phyloP scores from a whole-genome alignment of 2,797 vertebrate species.

The Pygocentrus nattereri region DNA sequence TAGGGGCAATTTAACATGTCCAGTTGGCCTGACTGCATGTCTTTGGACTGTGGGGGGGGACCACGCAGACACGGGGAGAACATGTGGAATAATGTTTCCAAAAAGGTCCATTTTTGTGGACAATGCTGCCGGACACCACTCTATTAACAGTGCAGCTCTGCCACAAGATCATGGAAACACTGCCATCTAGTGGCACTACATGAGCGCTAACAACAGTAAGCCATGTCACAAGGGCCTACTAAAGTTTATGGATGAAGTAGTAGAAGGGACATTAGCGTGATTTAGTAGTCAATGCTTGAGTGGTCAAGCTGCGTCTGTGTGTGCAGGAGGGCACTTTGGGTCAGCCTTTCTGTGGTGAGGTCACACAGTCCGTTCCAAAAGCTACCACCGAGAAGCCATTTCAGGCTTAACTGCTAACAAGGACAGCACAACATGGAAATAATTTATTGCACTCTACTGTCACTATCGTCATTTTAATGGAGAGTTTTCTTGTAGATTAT shows the following conservation, averaged over 20 bases:
- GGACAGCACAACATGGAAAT: not conserved
- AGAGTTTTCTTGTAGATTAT: too few relatives aligned
- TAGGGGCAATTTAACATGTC: too few relatives aligned
- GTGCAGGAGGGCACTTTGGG: conserved; percentile 7
- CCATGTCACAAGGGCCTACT: conserved; percentile 27
- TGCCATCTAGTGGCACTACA: conserved; percentile 71
- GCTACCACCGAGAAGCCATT: not conserved
- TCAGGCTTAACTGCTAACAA: not conserved
- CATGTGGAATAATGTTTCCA: too few relatives aligned
- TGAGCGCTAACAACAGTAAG: not conserved
- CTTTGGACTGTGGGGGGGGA: too few relatives aligned
- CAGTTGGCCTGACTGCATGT: too few relatives aligned
- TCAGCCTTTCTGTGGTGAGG: not conserved
- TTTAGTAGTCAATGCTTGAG: conserved; percentile 16
- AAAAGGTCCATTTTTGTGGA: too few relatives aligned
- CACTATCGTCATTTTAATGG: too few relatives aligned
- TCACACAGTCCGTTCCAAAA: not conserved
- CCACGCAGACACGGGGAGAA: too few relatives aligned
- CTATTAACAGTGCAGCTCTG: not conserved
- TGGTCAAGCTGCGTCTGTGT: not conserved
- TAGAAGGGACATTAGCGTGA: conserved; percentile 24
- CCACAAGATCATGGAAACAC: conserved; percentile 24
- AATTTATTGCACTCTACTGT: not conserved
- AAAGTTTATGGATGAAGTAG: conserved; percentile 7
- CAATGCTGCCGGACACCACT: too few relatives aligned